Percentiles rank a stretch among this genome's conserved stretches.
phyloP scores from a whole-genome alignment of 2,113 vertebrate genomes.

The Anoplopoma fimbria region DNA sequence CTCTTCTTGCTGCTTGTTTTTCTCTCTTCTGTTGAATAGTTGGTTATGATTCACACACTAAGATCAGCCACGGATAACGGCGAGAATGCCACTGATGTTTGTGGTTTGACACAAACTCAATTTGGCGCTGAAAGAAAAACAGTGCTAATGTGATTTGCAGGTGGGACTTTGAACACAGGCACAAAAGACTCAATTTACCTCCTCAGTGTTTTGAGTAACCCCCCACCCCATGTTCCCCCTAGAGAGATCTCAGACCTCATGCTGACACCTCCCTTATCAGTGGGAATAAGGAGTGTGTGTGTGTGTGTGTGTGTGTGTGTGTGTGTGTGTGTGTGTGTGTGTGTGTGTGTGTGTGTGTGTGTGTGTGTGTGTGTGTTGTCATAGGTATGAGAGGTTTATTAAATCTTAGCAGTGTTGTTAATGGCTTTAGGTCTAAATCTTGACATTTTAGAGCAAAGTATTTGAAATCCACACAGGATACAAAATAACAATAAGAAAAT shows the following conservation, averaged over 20 bases:
- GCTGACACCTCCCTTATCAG: conserved; percentile 19
- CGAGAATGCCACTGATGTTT: neutral
- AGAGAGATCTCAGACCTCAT: conserved; percentile 27
- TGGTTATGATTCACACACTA: neutral
- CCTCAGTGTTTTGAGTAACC: neutral
- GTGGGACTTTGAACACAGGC: neutral
- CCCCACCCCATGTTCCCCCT: conserved; percentile 41
- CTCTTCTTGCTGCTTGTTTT: neutral
- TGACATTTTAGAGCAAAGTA: no score
- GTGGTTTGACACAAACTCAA: neutral
- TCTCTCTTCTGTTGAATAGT: neutral
- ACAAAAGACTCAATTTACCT: neutral
- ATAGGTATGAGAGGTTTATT: no score
- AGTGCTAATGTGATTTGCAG: conserved; percentile 22
- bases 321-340: no score
- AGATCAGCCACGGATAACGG: neutral
- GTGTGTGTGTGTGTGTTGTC: neutral
- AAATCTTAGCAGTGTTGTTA: no score
- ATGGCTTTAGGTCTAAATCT: neutral
- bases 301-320: no score
- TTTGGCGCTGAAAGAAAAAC: neutral
- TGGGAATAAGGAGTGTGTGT: neutral
- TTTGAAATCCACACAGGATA: no score
- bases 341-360: no score
- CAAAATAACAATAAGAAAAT: no score